Percentiles rank a stretch among this genome's conserved stretches.
phyloP scores from a whole-genome alignment of 2,888 invertebrate genomes.

The Mimas tiliae region DNA sequence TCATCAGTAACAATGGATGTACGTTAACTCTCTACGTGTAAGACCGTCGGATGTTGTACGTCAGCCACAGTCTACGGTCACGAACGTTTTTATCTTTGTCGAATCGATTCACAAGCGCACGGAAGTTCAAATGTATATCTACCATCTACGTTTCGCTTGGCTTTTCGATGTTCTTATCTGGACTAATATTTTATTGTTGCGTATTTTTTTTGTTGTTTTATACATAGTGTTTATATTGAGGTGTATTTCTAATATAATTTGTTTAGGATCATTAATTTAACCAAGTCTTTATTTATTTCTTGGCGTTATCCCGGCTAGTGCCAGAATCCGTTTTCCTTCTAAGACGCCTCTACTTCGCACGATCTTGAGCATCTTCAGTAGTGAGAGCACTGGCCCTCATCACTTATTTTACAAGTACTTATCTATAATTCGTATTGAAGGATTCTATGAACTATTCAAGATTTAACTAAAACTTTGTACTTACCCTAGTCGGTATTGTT shows the following conservation, averaged over 20 bases:
- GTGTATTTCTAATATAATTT: neutral
- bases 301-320: no score
- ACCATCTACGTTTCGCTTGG: slow-evolving; percentile 29
- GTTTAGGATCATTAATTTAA: neutral
- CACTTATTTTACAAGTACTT: no score
- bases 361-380: no score
- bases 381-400: no score
- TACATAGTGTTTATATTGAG: neutral
- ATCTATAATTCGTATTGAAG: no score
- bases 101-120: slow-evolving; percentile 34
- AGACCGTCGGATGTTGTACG: slow-evolving; percentile 1
- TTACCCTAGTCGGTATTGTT: no score
- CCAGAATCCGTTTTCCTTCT: no score
- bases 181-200: slow-evolving; percentile 21
- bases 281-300: no score
- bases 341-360: no score
- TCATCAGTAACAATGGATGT: neutral
- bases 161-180: slow-evolving; percentile 3
- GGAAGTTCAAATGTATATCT: slow-evolving; percentile 32
- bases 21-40: neutral
- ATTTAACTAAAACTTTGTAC: no score
- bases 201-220: neutral
- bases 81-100: slow-evolving; percentile 29
- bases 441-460: no score
- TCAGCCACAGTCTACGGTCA: slow-evolving; percentile 31